phyloP scores from a whole-genome alignment of 2,797 vertebrate genomes.

The Loris lydekkerianus region DNA sequence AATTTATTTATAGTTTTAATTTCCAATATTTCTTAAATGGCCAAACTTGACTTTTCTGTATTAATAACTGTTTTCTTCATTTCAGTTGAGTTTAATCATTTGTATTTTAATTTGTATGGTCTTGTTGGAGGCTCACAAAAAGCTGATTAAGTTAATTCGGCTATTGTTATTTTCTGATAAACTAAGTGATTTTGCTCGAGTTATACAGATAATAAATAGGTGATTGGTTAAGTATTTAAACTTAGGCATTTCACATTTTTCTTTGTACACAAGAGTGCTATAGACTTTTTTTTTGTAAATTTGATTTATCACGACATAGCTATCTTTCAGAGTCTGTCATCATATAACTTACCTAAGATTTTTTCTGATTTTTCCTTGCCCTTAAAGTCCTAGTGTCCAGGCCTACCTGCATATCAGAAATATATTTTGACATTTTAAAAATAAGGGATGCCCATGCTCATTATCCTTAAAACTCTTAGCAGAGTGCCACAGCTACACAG shows the following conservation, averaged over 20 bases:
- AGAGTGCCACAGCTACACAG: not conserved
- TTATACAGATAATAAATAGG: not conserved
- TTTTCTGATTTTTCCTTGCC: not conserved
- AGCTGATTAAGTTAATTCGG: conserved; percentile 31
- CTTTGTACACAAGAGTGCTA: not conserved
- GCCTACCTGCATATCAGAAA: not conserved
- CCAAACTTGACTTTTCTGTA: not conserved
- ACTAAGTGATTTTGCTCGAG: not conserved
- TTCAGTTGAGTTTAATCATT: conserved; percentile 43
- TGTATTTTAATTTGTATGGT: conserved; percentile 3
- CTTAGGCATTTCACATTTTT: not conserved
- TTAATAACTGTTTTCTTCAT: not conserved
- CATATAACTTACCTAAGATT: not conserved
- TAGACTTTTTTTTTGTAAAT: conserved; percentile 13
- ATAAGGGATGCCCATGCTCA: not conserved
- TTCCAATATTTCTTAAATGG: not conserved
- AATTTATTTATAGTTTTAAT: conserved; percentile 40
- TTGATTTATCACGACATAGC: conserved; percentile 11
- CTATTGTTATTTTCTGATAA: not conserved
- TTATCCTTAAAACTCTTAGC: not conserved
- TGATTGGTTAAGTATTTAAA: not conserved
- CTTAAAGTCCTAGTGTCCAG: conserved; percentile 8
- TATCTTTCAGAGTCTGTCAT: not conserved
- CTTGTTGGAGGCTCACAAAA: not conserved
- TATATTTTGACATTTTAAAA: conserved; percentile 28